Evolutionary conservation across 2,113 vertebrate genomes (phyloP).

Genomic region (Lampris megalopsis): DNA sequence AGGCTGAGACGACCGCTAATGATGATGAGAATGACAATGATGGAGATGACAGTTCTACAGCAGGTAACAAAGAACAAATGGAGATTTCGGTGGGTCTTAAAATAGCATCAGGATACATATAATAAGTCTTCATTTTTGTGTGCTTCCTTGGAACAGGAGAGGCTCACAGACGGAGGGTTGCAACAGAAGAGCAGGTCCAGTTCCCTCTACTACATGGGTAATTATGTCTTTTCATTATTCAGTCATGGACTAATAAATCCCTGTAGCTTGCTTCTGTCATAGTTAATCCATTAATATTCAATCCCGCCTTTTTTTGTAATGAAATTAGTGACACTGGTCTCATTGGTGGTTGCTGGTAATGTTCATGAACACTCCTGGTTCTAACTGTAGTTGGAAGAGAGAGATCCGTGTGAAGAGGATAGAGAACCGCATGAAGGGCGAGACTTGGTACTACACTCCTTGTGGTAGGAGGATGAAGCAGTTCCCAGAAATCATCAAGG

Average conservation of each 20-base stretch:
- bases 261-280: not conserved
- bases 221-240: conserved; percentile 3
- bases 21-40: conserved; percentile 68
- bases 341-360: not conserved
- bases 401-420: conserved; percentile 92
- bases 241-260: not conserved
- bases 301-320: too few species aligned
- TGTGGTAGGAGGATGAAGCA: conserved; percentile 98
- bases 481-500: conserved; percentile 97
- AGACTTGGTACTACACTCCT: conserved; percentile 98
- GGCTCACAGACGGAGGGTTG: conserved; percentile 86
- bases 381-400: conserved; percentile 87
- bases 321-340: not conserved
- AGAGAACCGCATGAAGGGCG: conserved; percentile 92
- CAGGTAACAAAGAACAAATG: conserved; percentile 55
- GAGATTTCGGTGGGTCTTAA: not conserved
- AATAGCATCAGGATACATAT: too few species aligned
- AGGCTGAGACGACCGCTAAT: conserved; percentile 49
- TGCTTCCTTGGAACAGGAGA: conserved; percentile 80
- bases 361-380: conserved; percentile 11
- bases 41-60: conserved; percentile 68
- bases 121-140: conserved; percentile 3
- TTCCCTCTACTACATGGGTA: conserved; percentile 93
- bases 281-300: conserved; percentile 3
- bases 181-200: conserved; percentile 92